A percentile compares a stretch with the other conserved stretches of the same genome.
phyloP scores from a whole-genome alignment of 2,797 vertebrate species.

The Borostomias antarcticus region DNA sequence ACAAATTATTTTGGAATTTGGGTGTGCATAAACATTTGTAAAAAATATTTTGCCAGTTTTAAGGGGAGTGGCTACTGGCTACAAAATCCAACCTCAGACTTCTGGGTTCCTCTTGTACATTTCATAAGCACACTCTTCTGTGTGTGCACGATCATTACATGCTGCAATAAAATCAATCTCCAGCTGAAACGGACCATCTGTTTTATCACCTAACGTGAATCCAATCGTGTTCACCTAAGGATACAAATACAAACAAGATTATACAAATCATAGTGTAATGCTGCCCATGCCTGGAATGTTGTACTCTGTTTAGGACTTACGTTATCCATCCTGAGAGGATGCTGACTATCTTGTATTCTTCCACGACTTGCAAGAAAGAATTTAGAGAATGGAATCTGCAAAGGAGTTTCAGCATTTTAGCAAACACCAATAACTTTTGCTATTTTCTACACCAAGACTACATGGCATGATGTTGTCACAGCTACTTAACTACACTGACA shows the following conservation, averaged over 20 bases:
- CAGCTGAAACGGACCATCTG: slow-evolving; percentile 90
- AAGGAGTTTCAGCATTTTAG: slow-evolving; percentile 24
- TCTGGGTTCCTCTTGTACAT: slow-evolving; percentile 79
- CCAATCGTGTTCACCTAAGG: slow-evolving; percentile 87
- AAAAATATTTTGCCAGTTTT: too few species aligned
- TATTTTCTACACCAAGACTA: background rate
- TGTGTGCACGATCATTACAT: slow-evolving; percentile 84
- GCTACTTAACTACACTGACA: background rate
- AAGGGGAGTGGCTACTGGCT: background rate
- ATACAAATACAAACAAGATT: slow-evolving; percentile 16
- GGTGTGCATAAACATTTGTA: too few species aligned
- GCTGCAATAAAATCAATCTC: slow-evolving; percentile 93
- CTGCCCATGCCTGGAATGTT: background rate
- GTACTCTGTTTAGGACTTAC: slow-evolving; percentile 56
- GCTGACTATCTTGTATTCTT: slow-evolving; percentile 88
- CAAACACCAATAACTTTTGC: background rate
- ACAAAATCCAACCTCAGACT: slow-evolving; percentile 46
- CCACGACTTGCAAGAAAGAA: slow-evolving; percentile 90
- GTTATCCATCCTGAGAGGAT: slow-evolving; percentile 86
- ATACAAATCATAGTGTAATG: background rate
- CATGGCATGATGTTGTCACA: background rate
- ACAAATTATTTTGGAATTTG: too few species aligned
- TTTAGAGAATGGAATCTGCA: slow-evolving; percentile 95
- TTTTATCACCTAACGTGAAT: slow-evolving; percentile 90
- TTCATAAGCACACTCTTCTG: slow-evolving; percentile 92